Evolutionary conservation across 2,113 vertebrate genomes (phyloP).

Genomic region (Malaclemys terrapin): DNA sequence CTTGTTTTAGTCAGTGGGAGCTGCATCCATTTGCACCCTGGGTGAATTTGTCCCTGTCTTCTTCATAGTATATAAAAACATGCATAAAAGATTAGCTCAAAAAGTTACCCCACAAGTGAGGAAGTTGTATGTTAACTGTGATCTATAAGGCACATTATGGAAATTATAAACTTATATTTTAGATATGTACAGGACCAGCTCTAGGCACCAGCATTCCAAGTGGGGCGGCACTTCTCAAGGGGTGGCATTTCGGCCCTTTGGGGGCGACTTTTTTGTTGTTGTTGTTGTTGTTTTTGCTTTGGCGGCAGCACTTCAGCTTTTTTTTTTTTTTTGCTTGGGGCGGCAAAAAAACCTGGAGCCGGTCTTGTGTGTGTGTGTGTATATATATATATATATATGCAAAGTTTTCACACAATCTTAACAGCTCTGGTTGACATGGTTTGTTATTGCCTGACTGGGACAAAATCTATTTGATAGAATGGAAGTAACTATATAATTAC

Average conservation of each 20-base stretch:
- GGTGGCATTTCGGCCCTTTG: too few relatives aligned
- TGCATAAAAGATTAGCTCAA: not conserved
- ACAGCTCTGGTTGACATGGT: rapidly evolving
- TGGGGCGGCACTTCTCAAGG: too few relatives aligned
- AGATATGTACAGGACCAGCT: too few relatives aligned
- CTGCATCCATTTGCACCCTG: not conserved
- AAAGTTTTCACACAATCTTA: not conserved
- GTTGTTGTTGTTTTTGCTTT: too few relatives aligned
- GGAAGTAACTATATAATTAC: not conserved
- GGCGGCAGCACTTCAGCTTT: too few relatives aligned
- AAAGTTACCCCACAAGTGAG: not conserved
- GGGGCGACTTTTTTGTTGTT: too few relatives aligned
- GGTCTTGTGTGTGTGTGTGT: too few relatives aligned
- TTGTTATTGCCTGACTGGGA: not conserved
- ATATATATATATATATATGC: not conserved
- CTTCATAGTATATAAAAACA: not conserved
- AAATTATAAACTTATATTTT: not conserved
- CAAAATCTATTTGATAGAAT: not conserved
- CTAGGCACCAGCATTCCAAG: too few relatives aligned
- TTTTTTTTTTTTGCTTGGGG: too few relatives aligned
- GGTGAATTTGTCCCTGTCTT: not conserved
- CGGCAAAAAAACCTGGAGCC: too few relatives aligned
- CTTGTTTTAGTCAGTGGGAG: not conserved
- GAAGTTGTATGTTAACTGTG: not conserved
- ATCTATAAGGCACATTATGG: not conserved